Evolutionary conservation across 2,797 vertebrate species (phyloP).

Genomic region (Percopsis omiscomaycus): DNA sequence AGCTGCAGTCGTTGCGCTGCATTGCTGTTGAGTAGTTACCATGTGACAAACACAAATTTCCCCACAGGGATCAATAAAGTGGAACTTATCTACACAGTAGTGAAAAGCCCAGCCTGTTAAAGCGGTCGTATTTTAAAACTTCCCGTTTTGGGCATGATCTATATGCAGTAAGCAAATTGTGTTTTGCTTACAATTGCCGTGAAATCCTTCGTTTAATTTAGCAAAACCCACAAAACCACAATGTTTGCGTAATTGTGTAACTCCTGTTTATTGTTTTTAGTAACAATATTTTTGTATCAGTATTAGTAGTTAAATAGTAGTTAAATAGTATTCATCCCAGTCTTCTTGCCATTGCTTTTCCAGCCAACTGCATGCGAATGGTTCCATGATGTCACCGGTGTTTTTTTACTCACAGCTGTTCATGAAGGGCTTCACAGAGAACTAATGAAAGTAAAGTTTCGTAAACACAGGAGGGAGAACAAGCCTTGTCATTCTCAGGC

Average conservation of each 20-base stretch:
- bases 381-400: constrained; percentile 27
- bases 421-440: constrained; percentile 29
- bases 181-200: no score
- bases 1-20: no score
- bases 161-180: no score
- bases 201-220: no score
- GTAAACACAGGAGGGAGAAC: constrained; percentile 7
- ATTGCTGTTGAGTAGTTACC: background rate
- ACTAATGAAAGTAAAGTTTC: constrained; percentile 38
- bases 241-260: no score
- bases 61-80: no score
- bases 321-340: background rate
- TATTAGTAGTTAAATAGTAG: background rate
- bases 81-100: no score
- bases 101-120: background rate
- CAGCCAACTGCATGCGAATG: background rate
- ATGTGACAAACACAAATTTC: background rate
- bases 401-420: constrained; percentile 3
- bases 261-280: no score
- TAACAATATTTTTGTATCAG: background rate
- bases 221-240: no score
- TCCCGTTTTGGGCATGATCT: no score
- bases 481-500: constrained; percentile 12
- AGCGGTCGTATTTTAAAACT: no score
- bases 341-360: background rate